These are phyloP conservation scores for Sander lucioperca DNA, from an alignment of 2,113 vertebrate species.

Conservation along the genomic window DNA sequence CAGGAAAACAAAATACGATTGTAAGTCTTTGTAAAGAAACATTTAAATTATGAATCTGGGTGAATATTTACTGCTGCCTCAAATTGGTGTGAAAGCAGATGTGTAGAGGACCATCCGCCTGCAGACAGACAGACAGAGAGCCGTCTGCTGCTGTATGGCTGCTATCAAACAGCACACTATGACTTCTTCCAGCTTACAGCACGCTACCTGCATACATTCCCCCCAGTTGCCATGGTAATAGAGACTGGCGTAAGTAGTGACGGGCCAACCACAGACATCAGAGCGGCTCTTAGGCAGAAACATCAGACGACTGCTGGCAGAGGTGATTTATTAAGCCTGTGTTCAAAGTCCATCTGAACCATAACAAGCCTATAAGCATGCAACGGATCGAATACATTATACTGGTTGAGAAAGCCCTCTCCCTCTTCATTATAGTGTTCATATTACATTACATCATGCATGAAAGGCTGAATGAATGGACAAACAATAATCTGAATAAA, in stretches of 20 bases:
- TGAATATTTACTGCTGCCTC: constrained; percentile 31
- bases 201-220: constrained; percentile 79
- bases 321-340: constrained; percentile 81
- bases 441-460: constrained; percentile 71
- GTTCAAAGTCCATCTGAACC: constrained; percentile 79
- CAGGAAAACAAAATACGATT: constrained; percentile 22
- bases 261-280: constrained; percentile 79
- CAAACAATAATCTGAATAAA: constrained; percentile 66
- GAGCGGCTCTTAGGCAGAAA: constrained; percentile 77
- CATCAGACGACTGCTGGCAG: constrained; percentile 72
- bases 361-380: constrained; percentile 77
- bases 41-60: constrained; percentile 16
- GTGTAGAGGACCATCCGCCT: neutral
- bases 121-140: constrained; percentile 33
- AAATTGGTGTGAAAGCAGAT: constrained; percentile 37
- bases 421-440: constrained; percentile 72
- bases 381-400: constrained; percentile 77
- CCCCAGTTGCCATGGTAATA: constrained; percentile 85
- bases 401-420: constrained; percentile 60
- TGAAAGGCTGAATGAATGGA: constrained; percentile 58
- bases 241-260: constrained; percentile 75
- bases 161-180: constrained; percentile 78
- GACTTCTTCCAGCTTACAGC: constrained; percentile 74
- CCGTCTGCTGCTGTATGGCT: constrained; percentile 59
- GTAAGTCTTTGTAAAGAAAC: constrained; percentile 13